Conservation (phyloP, 2,113 vertebrate genomes). For the Menidia beryllina region DNA sequence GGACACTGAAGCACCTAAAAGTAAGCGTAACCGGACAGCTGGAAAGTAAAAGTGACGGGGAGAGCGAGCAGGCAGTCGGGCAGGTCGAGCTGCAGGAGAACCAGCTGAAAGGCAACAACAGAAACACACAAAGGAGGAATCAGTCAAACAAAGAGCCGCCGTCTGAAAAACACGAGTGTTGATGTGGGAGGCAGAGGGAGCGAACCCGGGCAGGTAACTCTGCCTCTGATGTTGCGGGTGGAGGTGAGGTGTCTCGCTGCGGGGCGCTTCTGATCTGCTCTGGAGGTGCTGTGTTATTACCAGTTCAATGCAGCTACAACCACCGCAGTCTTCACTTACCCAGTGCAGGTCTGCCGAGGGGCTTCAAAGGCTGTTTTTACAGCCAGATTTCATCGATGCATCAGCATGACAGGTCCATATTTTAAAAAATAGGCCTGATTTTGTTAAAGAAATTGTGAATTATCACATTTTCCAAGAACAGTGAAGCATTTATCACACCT, state of each 20-base stretch:
- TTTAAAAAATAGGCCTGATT: conserved; percentile 53
- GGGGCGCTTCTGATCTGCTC: conserved; percentile 52
- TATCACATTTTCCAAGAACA: too few relatives aligned
- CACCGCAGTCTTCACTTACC: conserved; percentile 30
- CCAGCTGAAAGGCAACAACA: conserved; percentile 18
- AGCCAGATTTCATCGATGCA: conserved; percentile 20
- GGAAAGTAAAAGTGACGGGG: conserved; percentile 30
- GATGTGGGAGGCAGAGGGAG: conserved; percentile 5
- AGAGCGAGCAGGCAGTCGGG: conserved; percentile 7
- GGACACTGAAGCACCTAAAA: background rate
- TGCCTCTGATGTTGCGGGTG: conserved; percentile 38
- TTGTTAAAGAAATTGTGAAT: conserved; percentile 15
- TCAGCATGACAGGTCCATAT: conserved; percentile 29
- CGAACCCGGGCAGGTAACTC: conserved; percentile 19
- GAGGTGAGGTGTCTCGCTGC: conserved; percentile 40
- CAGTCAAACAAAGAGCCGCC: conserved; percentile 24
- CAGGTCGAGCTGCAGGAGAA: conserved; percentile 4
- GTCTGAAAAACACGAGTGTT: background rate
- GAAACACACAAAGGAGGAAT: conserved; percentile 17
- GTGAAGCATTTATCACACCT: conserved; percentile 21
- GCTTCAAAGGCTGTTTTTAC: conserved; percentile 56
- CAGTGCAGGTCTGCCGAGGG: conserved; percentile 50
- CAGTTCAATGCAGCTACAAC: conserved; percentile 46
- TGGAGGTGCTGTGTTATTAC: conserved; percentile 40
- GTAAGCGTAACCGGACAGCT: background rate